These are phyloP conservation scores for Prionailurus viverrinus DNA, from an alignment of 2,113 vertebrate species.

Conservation along the genomic window DNA sequence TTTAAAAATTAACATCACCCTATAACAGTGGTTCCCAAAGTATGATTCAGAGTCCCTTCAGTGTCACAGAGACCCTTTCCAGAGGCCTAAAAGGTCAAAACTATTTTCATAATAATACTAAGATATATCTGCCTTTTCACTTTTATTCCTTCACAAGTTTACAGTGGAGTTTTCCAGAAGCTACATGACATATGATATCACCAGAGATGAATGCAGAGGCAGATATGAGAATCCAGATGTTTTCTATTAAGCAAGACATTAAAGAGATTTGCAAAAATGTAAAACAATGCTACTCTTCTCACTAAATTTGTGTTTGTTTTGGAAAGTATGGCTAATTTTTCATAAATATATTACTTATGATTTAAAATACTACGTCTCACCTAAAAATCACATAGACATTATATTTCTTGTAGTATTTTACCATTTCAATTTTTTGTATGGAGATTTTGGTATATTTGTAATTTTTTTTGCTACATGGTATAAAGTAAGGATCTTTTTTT, in stretches of 20 bases:
- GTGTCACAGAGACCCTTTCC: neutral
- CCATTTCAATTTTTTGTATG: constrained; percentile 26
- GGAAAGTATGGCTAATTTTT: constrained; percentile 47
- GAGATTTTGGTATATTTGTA: neutral
- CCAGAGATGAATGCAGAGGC: constrained; percentile 48
- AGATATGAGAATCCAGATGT: constrained; percentile 60
- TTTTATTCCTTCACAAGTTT: constrained; percentile 50
- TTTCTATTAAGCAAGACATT: constrained; percentile 58
- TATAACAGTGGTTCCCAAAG: neutral
- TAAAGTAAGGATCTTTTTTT: neutral
- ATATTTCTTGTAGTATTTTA: constrained; percentile 36
- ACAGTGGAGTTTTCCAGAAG: constrained; percentile 60
- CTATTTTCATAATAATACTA: constrained; percentile 38
- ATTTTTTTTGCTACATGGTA: constrained; percentile 7
- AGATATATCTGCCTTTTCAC: neutral
- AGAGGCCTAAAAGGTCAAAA: constrained; percentile 15
- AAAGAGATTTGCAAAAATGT: constrained; percentile 65
- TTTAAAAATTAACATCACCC: neutral
- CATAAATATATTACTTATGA: constrained; percentile 34
- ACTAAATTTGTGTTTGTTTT: constrained; percentile 56
- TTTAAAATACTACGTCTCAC: neutral
- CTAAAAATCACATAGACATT: constrained; percentile 27
- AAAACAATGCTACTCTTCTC: constrained; percentile 43
- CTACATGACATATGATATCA: constrained; percentile 65
- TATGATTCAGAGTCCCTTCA: neutral